A percentile compares a stretch with the other conserved stretches of the same genome.
Evolutionary conservation across 2,797 vertebrate species (phyloP).

Genomic region (Xiphorhynchus erythropygius): DNA sequence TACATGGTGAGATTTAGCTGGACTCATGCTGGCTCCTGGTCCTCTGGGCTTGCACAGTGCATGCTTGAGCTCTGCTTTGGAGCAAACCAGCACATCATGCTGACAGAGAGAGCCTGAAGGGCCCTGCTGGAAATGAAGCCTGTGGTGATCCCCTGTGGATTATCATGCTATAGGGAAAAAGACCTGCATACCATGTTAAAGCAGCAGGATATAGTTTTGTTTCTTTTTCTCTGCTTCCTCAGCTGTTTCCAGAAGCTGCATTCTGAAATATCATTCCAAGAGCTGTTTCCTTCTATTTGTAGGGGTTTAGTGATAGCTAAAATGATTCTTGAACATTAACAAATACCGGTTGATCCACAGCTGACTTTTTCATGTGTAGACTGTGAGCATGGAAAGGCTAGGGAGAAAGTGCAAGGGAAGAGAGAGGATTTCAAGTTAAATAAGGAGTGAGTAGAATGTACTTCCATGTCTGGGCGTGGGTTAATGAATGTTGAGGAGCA

Average conservation of each 20-base stretch:
- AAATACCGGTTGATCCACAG: neutral
- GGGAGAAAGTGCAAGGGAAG: neutral
- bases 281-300: neutral
- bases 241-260: neutral
- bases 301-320: neutral
- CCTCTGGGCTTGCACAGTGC: neutral
- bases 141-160: neutral
- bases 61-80: neutral
- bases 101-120: neutral
- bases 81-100: neutral
- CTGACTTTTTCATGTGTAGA: neutral
- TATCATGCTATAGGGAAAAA: neutral
- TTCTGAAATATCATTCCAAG: neutral
- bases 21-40: neutral
- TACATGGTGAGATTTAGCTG: accelerated
- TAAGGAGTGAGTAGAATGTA: neutral
- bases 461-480: neutral
- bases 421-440: neutral
- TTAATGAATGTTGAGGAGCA: neutral
- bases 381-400: neutral
- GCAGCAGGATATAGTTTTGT: neutral
- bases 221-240: neutral
- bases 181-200: neutral
- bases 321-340: neutral
- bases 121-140: neutral